These are phyloP conservation scores for Grantiella picta DNA, from an alignment of 2,113 vertebrate species.

Conservation along the genomic window DNA sequence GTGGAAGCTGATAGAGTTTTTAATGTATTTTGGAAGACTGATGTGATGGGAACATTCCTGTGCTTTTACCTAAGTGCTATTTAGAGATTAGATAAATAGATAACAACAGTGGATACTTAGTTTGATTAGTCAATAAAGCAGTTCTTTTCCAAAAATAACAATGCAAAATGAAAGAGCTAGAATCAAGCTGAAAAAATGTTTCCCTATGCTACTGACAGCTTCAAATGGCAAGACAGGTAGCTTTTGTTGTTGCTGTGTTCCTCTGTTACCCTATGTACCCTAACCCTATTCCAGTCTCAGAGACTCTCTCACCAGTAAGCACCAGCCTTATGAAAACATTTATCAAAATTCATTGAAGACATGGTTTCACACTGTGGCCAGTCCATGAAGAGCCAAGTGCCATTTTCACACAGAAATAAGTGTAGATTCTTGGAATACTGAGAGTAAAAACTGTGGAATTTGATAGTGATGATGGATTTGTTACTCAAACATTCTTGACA, in stretches of 20 bases:
- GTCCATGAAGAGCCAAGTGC: not conserved
- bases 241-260: not conserved
- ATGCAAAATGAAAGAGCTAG: not conserved
- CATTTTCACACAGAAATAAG: not conserved
- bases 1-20: not conserved
- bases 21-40: constrained; percentile 4
- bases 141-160: not conserved
- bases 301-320: not conserved
- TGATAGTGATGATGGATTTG: not conserved
- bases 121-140: not conserved
- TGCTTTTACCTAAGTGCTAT: constrained; percentile 4
- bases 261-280: not conserved
- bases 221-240: not conserved
- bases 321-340: not conserved
- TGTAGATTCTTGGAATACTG: not conserved
- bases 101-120: not conserved
- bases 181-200: not conserved
- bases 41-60: not conserved
- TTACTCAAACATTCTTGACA: not conserved
- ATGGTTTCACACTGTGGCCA: not conserved
- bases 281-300: not conserved
- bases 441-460: not conserved
- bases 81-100: not conserved
- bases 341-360: not conserved
- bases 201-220: not conserved